Evolutionary conservation across 2,113 vertebrate genomes (phyloP).

Genomic region (Sorex araneus): DNA sequence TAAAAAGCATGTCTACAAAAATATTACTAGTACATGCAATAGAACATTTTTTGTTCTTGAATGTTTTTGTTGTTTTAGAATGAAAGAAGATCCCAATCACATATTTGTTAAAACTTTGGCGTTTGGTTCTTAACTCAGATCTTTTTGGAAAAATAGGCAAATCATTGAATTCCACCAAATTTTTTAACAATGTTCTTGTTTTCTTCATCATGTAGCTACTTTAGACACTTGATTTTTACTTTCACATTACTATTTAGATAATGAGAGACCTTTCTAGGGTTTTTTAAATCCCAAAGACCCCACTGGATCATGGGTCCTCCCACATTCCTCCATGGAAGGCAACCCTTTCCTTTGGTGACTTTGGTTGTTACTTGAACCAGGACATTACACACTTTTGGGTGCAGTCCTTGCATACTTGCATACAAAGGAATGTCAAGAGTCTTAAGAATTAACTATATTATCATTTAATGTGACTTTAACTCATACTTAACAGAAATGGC

Average conservation of each 20-base stretch:
- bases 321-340: too few species aligned
- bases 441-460: constrained; percentile 49
- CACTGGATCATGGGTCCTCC: not conserved
- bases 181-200: not conserved
- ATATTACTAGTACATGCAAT: constrained; percentile 3
- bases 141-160: not conserved
- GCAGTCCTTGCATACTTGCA: too few species aligned
- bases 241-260: not conserved
- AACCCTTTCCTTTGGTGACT: too few species aligned
- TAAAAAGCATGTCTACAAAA: constrained; percentile 46
- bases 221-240: not conserved
- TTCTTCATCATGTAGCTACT: not conserved
- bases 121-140: constrained; percentile 3
- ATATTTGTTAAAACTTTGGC: not conserved
- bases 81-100: not conserved
- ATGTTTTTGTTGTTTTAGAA: constrained; percentile 19
- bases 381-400: too few species aligned
- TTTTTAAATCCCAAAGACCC: constrained; percentile 23
- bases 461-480: constrained; percentile 61
- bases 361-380: too few species aligned
- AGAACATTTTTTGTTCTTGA: not conserved
- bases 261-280: not conserved
- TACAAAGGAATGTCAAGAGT: constrained; percentile 42
- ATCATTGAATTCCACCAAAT: constrained; percentile 40
- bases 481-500: constrained; percentile 47